Evolutionary conservation across 1,140 invertebrate genomes (phyloP).

Genomic region (Lethrus apterus): DNA sequence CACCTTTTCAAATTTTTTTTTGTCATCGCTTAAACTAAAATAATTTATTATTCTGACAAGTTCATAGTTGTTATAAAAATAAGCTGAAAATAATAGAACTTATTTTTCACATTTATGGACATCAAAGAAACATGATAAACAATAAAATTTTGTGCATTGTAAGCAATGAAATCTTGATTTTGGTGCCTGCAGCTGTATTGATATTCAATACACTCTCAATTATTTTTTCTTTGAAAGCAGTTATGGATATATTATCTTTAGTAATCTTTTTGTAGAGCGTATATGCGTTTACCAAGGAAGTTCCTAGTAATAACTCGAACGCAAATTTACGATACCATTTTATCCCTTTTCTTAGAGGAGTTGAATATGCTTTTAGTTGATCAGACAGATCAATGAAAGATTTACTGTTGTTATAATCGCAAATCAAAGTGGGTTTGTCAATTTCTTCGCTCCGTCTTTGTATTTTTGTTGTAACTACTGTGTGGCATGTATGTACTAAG

Average conservation of each 20-base stretch:
- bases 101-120: too few relatives aligned
- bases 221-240: neutral
- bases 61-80: too few relatives aligned
- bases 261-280: slow-evolving; percentile 14
- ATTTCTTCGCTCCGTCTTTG: slow-evolving; percentile 2
- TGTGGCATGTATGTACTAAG: slow-evolving; percentile 25
- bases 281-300: slow-evolving; percentile 33
- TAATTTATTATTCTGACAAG: too few relatives aligned
- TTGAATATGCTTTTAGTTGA: slow-evolving; percentile 36
- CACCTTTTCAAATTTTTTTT: too few relatives aligned
- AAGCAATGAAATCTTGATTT: too few relatives aligned
- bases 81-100: too few relatives aligned
- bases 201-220: too few relatives aligned
- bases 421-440: slow-evolving; percentile 7
- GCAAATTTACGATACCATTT: slow-evolving; percentile 28
- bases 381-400: slow-evolving; percentile 36
- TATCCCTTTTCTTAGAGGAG: slow-evolving; percentile 31
- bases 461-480: too few relatives aligned
- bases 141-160: too few relatives aligned
- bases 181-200: too few relatives aligned
- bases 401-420: slow-evolving; percentile 39
- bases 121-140: too few relatives aligned
- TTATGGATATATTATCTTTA: slow-evolving; percentile 13
- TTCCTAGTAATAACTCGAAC: slow-evolving; percentile 36
- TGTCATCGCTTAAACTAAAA: too few relatives aligned